A percentile compares a stretch with the other conserved stretches of the same genome.
Conservation (phyloP, 2,797 vertebrate species). For the Prunella strophiata region DNA sequence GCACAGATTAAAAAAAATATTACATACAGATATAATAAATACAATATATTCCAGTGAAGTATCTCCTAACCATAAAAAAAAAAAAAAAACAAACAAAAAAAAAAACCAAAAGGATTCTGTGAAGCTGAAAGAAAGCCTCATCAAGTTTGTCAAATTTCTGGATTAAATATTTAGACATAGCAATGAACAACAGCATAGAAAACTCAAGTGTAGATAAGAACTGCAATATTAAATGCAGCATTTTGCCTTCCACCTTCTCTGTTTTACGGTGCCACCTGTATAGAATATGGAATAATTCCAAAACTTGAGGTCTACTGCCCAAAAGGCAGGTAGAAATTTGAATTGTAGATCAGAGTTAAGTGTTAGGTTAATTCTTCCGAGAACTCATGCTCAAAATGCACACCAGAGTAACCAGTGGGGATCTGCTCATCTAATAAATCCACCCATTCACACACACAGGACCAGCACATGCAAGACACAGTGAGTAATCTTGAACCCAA, state of each 20-base stretch:
- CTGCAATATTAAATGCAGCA: neutral
- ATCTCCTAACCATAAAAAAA: neutral
- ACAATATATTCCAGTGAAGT: neutral
- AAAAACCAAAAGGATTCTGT: neutral
- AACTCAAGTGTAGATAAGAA: neutral
- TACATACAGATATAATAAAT: neutral
- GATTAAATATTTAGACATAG: neutral
- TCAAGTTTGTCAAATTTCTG: neutral
- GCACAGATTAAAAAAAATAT: neutral
- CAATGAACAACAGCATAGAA: neutral
- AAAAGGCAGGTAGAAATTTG: conserved; percentile 4
- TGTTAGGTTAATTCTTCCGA: neutral
- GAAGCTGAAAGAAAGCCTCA: neutral
- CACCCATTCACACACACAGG: neutral
- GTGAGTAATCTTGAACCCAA: neutral
- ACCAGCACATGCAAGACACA: neutral
- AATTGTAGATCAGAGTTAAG: neutral
- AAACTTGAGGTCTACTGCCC: neutral
- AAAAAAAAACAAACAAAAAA: neutral
- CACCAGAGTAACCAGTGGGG: neutral
- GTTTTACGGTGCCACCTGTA: neutral
- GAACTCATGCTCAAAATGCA: neutral
- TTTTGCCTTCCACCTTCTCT: neutral
- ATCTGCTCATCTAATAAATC: neutral
- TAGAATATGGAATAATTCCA: neutral